phyloP scores from a whole-genome alignment of 2,113 vertebrate species.

The Lophotis ruficrista region DNA sequence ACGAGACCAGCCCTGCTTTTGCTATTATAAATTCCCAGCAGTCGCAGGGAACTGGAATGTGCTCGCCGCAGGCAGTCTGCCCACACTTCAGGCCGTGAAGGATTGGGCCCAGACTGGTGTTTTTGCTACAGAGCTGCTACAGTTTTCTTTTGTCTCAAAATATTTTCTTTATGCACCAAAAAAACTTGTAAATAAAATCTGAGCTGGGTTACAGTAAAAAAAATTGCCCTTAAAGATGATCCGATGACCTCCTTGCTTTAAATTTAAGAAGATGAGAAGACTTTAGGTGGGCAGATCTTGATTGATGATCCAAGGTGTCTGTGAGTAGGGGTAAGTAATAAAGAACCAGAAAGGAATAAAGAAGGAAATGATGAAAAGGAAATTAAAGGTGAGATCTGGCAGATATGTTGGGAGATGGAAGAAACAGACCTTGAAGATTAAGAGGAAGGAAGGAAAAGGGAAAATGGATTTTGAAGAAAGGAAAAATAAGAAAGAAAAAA shows the following conservation, averaged over 20 bases:
- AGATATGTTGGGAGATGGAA: neutral
- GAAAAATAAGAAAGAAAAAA: neutral
- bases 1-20: slow-evolving; percentile 29
- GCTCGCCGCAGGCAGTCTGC: neutral
- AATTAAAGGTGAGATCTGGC: slow-evolving; percentile 14
- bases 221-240: neutral
- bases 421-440: neutral
- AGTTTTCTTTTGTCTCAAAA: neutral
- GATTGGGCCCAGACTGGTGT: neutral
- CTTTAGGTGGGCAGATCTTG: neutral
- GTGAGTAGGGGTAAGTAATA: neutral
- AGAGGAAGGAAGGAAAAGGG: neutral
- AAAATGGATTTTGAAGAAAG: neutral
- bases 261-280: neutral
- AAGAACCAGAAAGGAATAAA: neutral
- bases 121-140: neutral
- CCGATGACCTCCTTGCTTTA: neutral
- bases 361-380: neutral
- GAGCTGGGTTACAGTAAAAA: neutral
- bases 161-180: neutral
- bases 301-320: neutral
- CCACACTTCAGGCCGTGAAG: neutral
- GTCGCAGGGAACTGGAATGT: neutral
- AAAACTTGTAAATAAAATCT: neutral
- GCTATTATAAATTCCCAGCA: slow-evolving; percentile 7